Base-by-base conservation (phyloP, 2,888 invertebrate species). In the Agonum fuliginosum region DNA sequence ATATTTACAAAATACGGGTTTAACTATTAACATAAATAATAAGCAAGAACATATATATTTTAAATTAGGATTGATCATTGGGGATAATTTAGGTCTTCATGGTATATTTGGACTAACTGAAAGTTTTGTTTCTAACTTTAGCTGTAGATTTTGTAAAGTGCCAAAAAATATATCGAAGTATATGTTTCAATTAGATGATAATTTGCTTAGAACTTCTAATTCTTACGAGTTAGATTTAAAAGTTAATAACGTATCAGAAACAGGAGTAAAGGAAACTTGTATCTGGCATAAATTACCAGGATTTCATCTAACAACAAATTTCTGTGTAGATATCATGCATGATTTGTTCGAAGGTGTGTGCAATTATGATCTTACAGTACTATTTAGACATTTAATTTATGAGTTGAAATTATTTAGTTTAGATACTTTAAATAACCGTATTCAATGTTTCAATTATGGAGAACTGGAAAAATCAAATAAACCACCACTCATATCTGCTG, bases 31-130 rank as follows among this genome's bases (percentile, higher is more conserved):
- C 37, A 69, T 12, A 27, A 46, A 37, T 41, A 70, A 70, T 19
- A 34, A 43, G 27, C 58, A 10, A 62, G 2, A 41, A 12, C 24
- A 77, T 12, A 78, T 81, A 48, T 70, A 78, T 78, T 81, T 81
- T 74, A 46, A 80, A n/a, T 54, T 81, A 14, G 80, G 65, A 22
- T 43, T 80, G 54, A 78, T 81, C 20, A 4, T 80, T 22, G 81
- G 80, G 0, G 81, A 81, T 75, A 80, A 81, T 69, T 74, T 80
- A 19, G 80, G 79, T 10, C 30, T 80, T 30, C 80, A 81, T 78
- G 75, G 73, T 19, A 65, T 81, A 65, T 46, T 81, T 14, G 71
- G 70, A 43, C 81, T 81, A 62, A 74, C 0, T 20, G 76, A 79
- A 78, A 80, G 80, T 17, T 81, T 81, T 78, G 78, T 73, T 1